Percentiles rank a stretch among this genome's conserved stretches.
Conservation (phyloP, 1,140 invertebrate genomes). For the Camponotus vicinus region DNA sequence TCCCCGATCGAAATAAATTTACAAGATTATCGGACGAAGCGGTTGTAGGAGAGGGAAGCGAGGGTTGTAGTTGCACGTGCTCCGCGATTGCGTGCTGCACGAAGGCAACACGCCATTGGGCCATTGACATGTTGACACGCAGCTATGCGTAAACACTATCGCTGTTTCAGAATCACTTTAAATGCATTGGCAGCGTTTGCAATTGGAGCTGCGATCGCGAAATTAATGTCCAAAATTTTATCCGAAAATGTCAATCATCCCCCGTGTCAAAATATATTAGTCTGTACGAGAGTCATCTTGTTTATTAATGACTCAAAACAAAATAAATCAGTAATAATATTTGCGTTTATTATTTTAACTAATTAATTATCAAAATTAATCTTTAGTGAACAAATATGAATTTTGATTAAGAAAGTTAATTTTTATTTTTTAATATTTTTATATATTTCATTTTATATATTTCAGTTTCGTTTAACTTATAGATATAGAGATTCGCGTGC, state of each 20-base stretch:
- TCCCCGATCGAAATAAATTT: constrained; percentile 41
- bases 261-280: not conserved
- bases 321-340: constrained; percentile 4
- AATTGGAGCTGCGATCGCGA: not conserved
- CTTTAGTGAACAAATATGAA: not conserved
- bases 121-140: constrained; percentile 62
- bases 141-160: constrained; percentile 55
- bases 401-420: constrained; percentile 3
- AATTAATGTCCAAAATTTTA: not conserved
- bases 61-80: constrained; percentile 53
- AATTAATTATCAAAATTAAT: constrained; percentile 2
- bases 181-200: constrained; percentile 19
- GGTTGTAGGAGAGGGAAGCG: not conserved
- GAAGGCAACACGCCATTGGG: constrained; percentile 48
- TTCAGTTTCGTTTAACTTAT: not conserved
- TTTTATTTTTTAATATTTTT: not conserved
- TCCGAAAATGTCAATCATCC: not conserved
- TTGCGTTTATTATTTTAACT: constrained; percentile 11
- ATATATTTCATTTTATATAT: not conserved
- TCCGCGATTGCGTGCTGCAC: constrained; percentile 62
- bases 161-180: constrained; percentile 22
- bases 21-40: constrained; percentile 37
- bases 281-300: not conserved
- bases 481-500: not conserved
- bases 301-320: not conserved